Base-by-base conservation (phyloP, 2,113 vertebrate species). In the Shinisaurus crocodilurus region DNA sequence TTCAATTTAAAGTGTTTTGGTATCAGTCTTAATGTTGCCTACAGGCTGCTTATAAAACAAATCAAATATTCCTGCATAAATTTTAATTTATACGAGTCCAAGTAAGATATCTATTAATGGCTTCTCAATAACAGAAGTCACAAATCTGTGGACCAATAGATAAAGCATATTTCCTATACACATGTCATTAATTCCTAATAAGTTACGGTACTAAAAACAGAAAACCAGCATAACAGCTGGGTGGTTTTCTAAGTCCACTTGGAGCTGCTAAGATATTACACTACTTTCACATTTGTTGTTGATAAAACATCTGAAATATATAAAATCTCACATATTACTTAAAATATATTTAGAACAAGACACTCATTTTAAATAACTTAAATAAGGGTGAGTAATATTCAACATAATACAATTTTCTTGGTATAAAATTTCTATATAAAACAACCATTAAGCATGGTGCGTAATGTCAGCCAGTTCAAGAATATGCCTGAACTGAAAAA, bases 331-430 rank as follows among this genome's bases (percentile, higher is more conserved):
- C 81, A 88, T 88, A 90, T 80, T 83, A 80, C 67, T 90, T 90
- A 88, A 91, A 72, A 65, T 50, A 65, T 85, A 92, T 86, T 50
- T 82, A 81, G 60, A 85, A 67, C 16, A 88, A 74, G 34, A 69
- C 77, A 54, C 89, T 90, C 32, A 34, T 85, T 67, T 18, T 88
- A 82, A 92, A 92, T 92, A 92, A 92, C 45, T 92, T 92, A 91
- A 76, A 70, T 83, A 50, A n/a, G n/a, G 43, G 63, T 29, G 75
- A 34, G 40, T 63, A 81, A 75, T 85, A 89, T 72, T 72, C 25
- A 72, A 82, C 37, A 86, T 86, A 75, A 63, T 85, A 70, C 25
- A 45, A 74, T 37, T 83, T 91, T 82, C 82, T 85, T 29, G 12
- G 29, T 34, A 90, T 67, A 87, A 60, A 25, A 48, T 80, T 3